Evolutionary conservation across 2,797 vertebrate species (phyloP).

Genomic region (Enteromius fasciolatus): DNA sequence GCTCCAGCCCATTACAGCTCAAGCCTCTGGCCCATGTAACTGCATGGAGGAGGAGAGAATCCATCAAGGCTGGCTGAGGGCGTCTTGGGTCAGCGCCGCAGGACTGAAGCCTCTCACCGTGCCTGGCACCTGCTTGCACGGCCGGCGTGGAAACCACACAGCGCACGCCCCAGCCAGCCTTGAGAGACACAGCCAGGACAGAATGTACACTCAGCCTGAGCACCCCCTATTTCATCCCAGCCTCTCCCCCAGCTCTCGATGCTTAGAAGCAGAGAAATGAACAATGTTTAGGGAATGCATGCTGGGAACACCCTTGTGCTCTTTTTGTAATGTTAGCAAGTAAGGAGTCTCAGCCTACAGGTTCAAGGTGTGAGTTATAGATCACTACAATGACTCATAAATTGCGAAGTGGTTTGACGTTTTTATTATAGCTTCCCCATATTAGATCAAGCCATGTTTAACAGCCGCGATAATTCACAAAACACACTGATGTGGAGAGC

Average conservation of each 20-base stretch:
- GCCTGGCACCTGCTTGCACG: conserved; percentile 93
- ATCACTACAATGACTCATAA: conserved; percentile 32
- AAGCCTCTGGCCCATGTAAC: conserved; percentile 36
- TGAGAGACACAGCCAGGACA: conserved; percentile 80
- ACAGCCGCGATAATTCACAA: conserved; percentile 36
- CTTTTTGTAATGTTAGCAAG: not conserved
- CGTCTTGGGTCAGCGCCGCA: conserved; percentile 82
- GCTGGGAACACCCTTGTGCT: conserved; percentile 47
- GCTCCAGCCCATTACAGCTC: conserved; percentile 12
- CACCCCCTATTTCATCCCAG: conserved; percentile 53
- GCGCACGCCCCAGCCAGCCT: conserved; percentile 75
- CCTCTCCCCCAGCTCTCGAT: conserved; percentile 51
- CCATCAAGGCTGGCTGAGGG: conserved; percentile 72
- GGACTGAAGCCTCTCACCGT: conserved; percentile 82
- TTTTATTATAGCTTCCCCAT: conserved; percentile 49
- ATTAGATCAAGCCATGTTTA: conserved; percentile 47
- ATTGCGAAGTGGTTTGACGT: conserved; percentile 14
- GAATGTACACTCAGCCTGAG: conserved; percentile 78
- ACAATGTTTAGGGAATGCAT: conserved; percentile 24
- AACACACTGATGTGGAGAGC: conserved; percentile 11
- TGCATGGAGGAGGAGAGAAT: conserved; percentile 70
- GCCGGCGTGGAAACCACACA: conserved; percentile 70
- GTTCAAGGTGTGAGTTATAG: conserved; percentile 47
- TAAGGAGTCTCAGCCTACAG: conserved; percentile 48
- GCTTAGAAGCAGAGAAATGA: conserved; percentile 65